These are phyloP conservation scores for Poecilus cupreus DNA, from an alignment of 2,888 invertebrate genomes.

Conservation along the genomic window DNA sequence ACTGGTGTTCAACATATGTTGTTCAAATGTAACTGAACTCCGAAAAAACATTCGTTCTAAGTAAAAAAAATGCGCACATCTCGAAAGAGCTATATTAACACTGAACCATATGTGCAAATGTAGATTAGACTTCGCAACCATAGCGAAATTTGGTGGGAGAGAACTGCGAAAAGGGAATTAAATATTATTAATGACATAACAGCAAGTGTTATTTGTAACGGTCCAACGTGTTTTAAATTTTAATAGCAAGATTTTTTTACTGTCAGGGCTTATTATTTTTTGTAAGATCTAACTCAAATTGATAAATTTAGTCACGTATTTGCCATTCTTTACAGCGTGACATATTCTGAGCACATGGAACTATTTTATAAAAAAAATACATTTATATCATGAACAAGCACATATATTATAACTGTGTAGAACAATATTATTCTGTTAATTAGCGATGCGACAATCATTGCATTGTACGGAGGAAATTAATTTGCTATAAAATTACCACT, in stretches of 20 bases:
- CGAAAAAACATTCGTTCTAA: conserved; percentile 29
- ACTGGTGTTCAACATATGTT: conserved; percentile 56
- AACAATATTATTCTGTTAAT: neutral
- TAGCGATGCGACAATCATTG: no score
- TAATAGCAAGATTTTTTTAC: conserved; percentile 30
- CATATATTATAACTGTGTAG: neutral
- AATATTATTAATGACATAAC: conserved; percentile 40
- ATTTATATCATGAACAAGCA: no score
- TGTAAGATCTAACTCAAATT: neutral
- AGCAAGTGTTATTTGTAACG: conserved; percentile 39
- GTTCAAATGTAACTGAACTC: conserved; percentile 48
- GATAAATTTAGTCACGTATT: conserved; percentile 30
- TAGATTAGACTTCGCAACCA: conserved; percentile 49
- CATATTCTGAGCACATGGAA: neutral
- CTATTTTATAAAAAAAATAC: neutral
- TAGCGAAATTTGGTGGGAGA: conserved; percentile 51
- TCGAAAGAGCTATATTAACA: conserved; percentile 54
- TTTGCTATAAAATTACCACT: no score
- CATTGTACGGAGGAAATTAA: no score
- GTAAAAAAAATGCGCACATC: conserved; percentile 49
- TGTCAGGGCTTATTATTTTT: conserved; percentile 18
- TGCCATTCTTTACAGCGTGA: neutral
- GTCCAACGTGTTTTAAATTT: conserved; percentile 18
- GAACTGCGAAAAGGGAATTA: conserved; percentile 14
- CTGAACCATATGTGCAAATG: conserved; percentile 52